Evolutionary conservation across 2,113 vertebrate genomes (phyloP), one percentile per base, ranked within the genome.

Genomic region (Mesembrinibis cayennensis): DNA sequence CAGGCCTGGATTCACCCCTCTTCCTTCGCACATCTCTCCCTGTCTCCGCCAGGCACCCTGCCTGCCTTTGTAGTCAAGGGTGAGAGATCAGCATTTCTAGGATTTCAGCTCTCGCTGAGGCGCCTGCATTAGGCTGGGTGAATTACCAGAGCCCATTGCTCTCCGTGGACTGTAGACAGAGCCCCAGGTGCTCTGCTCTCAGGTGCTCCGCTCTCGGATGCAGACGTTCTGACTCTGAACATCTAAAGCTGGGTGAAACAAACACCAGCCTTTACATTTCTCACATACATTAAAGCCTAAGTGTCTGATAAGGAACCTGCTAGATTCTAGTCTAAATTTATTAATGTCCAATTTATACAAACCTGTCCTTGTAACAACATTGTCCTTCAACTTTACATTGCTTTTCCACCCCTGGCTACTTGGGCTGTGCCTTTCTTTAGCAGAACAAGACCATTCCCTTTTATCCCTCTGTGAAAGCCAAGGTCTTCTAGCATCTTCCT

Each of bases 241-340:
- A 44, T 73, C 85, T 44, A 23, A 71, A 50, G 70, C 69, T 0
- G 40, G 9, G 66, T 16, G 58, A 62, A 77, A 36, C 73, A 11
- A 71, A 5, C 59, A 6, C 87, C 95, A 63, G 87, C 83, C 93
- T 69, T 40, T 3, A 9, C 4, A 0, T 53, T 91, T 96, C 92
- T 89, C 92, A 91, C 81, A 23, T 34, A 14, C 83, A 49, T 70
- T 11, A 87, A 44, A 61, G 40, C 45, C 47, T 29, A 7, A 52
- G 80, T 16, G 80, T 40, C 88, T 78, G 95, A 70, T 79, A 50
- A 84, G 92, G 78, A 90, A 38, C 85, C 90, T 90, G 90, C 87
- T 78, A 6, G 45, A 9, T 93, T 71, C 84, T 67, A 71, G 8
- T 62, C 49, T 6, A 3, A 82, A 71, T 11, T 53, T 67, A 6